phyloP scores from a whole-genome alignment of 2,113 vertebrate species.

The Manacus vitellinus region DNA sequence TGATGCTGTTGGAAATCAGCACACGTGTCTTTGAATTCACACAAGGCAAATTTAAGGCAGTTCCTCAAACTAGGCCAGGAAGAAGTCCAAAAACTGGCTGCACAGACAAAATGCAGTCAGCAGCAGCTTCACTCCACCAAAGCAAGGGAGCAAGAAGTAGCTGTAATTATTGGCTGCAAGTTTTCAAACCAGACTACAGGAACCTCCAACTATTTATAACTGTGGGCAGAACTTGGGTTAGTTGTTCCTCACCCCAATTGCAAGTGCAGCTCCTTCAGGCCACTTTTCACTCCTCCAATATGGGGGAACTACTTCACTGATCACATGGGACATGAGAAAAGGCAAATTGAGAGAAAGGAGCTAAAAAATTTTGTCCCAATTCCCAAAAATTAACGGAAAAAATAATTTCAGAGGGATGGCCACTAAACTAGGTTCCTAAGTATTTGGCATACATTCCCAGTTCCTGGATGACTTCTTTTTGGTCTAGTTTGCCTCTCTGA shows the following conservation, averaged over 20 bases:
- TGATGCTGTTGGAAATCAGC: background rate
- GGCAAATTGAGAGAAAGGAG: background rate
- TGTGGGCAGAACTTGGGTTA: accelerated
- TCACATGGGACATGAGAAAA: background rate
- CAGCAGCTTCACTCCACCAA: background rate
- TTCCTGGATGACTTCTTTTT: background rate
- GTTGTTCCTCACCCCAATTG: background rate
- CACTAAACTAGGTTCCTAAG: background rate
- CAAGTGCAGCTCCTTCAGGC: background rate
- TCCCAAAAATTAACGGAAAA: background rate
- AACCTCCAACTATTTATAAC: background rate
- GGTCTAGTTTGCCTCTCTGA: background rate
- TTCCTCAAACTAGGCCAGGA: background rate
- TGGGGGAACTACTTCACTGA: background rate
- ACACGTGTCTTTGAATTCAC: accelerated
- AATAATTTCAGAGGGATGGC: background rate
- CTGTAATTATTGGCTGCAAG: background rate
- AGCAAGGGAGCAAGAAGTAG: background rate
- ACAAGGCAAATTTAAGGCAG: background rate
- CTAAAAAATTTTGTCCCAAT: background rate
- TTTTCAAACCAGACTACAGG: background rate
- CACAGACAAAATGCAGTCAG: background rate
- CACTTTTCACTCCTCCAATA: background rate
- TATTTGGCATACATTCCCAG: background rate
- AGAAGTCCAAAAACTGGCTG: background rate